Evolutionary conservation across 2,113 vertebrate species (phyloP).

Genomic region (Tachycineta bicolor): DNA sequence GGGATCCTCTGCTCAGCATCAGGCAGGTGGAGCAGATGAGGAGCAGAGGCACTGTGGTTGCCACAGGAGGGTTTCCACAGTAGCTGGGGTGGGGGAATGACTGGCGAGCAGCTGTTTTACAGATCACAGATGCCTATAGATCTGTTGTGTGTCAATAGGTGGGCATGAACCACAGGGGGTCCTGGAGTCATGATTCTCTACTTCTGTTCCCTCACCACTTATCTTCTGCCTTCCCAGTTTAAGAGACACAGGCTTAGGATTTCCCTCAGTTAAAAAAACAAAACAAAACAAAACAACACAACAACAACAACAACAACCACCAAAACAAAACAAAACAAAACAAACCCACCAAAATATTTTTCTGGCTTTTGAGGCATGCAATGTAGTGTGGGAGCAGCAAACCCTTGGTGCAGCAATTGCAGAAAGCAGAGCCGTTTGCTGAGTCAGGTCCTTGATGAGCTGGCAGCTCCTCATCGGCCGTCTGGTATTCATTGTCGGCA

Average conservation of each 20-base stretch:
- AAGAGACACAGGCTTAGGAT: not conserved
- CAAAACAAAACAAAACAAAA: no score
- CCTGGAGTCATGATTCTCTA: not conserved
- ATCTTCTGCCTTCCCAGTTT: not conserved
- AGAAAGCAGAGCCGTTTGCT: constrained; percentile 35
- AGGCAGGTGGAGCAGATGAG: not conserved
- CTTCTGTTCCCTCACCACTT: rapidly evolving
- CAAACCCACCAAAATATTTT: not conserved
- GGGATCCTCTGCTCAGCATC: not conserved
- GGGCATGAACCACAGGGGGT: not conserved
- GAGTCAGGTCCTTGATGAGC: constrained; percentile 62
- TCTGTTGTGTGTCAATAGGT: not conserved
- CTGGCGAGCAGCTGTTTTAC: not conserved
- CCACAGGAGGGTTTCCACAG: not conserved
- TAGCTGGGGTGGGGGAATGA: not conserved
- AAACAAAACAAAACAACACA: no score
- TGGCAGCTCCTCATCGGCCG: constrained; percentile 1
- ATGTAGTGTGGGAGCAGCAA: not conserved
- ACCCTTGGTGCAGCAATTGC: rapidly evolving
- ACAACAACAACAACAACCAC: no score
- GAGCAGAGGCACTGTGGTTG: not conserved
- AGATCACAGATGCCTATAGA: not conserved
- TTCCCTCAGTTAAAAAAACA: not conserved
- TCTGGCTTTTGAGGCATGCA: not conserved
- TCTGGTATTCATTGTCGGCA: constrained; percentile 58